Base-by-base conservation (phyloP, 1,140 invertebrate genomes). In the Dufourea novaeangliae region DNA sequence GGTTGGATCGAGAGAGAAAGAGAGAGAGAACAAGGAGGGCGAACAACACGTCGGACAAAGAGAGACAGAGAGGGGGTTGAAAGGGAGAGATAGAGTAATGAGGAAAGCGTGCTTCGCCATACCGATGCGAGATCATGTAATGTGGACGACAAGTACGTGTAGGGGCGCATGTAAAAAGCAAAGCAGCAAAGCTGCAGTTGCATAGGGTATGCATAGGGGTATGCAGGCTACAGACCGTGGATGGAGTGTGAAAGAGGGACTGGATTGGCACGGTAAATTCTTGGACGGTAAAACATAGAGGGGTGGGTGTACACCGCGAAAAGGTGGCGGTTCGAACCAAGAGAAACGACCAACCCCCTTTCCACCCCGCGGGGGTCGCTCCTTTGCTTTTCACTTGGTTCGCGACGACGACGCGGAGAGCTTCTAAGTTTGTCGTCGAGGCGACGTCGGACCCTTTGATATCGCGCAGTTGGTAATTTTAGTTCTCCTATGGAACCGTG, bases 161-260 rank as follows among this genome's bases (percentile, higher is more conserved):
- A 81, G 82, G 57, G 75, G 75, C 84, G 82, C 85, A 86, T 88
- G 77, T 80, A 86, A 87, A 86, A 84, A 82, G 82, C 78, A 86
- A 86, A 78, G 82, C 83, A 78, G 82, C 81, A 61, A 81, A 79
- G 72, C 82, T 63, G 78, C 68, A 72, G 77, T 69, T 84, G 72
- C 82, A 80, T 67, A 74, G 80, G 80, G 71, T 79, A 83, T 75
- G 80, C 75, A 83, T 78, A 82, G 80, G n/a, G 69, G 39, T 78
- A 67, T 50, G 80, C 72, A 62, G 41, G 34, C 52, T 62, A 59
- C 50, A 56, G 37, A n/a, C 56, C 52, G 57, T 75, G 68, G 68
- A 83, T 78, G 62, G 67, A 57, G 78, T 50, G 78, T 57, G 67
- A 84, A 84, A 84, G 78, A 69, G 67, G n/a, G n/a, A n/a, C 54